Conservation (phyloP, 2,113 vertebrate genomes). For the Bolborhynchus lineola region DNA sequence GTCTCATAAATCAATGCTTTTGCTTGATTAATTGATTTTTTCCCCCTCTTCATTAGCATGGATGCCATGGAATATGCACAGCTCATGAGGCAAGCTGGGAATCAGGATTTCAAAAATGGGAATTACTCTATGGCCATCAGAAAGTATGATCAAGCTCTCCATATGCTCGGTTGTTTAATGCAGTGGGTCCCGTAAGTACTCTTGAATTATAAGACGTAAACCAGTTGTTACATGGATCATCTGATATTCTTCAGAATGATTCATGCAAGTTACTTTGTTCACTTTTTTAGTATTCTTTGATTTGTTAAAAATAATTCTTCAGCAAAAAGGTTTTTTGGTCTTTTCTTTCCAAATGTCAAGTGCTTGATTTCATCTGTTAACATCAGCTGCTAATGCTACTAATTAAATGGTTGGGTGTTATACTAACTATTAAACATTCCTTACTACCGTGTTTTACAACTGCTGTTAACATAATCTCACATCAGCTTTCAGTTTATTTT, state of each 20-base stretch:
- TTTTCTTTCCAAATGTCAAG: background rate
- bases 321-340: background rate
- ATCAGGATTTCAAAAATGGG: constrained; percentile 68
- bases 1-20: background rate
- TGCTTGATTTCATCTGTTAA: background rate
- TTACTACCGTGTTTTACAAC: background rate
- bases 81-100: constrained; percentile 60
- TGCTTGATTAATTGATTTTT: background rate
- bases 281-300: background rate
- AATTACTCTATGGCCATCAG: constrained; percentile 71
- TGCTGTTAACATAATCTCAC: background rate
- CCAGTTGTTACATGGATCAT: background rate
- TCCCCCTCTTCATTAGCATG: constrained; percentile 31
- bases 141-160: constrained; percentile 71
- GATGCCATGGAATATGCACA: constrained; percentile 35
- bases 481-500: background rate
- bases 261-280: background rate
- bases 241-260: background rate
- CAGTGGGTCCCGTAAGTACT: constrained; percentile 48
- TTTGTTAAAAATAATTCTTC: background rate
- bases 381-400: background rate
- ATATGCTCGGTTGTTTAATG: background rate
- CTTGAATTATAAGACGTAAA: background rate
- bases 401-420: background rate
- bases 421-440: background rate